Conservation (phyloP, 1,140 invertebrate species). For the Bombus cullumanus region DNA sequence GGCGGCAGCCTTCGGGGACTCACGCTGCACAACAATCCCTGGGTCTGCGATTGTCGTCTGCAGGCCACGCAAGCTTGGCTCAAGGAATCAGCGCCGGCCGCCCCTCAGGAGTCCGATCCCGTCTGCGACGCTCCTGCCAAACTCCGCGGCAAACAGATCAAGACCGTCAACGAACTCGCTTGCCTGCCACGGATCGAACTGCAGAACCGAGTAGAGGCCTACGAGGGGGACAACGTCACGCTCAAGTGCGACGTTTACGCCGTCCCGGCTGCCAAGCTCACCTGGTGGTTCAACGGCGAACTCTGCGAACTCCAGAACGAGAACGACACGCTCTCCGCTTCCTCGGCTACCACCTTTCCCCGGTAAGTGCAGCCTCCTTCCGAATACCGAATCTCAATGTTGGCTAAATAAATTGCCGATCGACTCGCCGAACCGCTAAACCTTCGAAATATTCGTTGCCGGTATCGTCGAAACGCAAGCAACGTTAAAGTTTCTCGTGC, state of each 20-base stretch:
- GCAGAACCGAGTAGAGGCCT: constrained; percentile 84
- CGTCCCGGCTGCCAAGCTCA: constrained; percentile 89
- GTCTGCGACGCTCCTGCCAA: constrained; percentile 88
- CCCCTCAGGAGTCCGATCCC: constrained; percentile 85
- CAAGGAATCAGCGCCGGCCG: constrained; percentile 86
- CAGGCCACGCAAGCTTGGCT: constrained; percentile 91
- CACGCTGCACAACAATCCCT: constrained; percentile 93
- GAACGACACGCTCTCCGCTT: constrained; percentile 71
- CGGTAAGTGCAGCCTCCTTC: constrained; percentile 17
- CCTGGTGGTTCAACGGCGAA: constrained; percentile 92
- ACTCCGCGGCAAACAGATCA: constrained; percentile 87
- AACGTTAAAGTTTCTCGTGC: background rate
- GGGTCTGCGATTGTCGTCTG: constrained; percentile 93
- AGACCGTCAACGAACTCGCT: constrained; percentile 90
- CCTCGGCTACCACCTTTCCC: constrained; percentile 26
- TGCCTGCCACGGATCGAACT: constrained; percentile 91
- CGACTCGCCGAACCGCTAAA: background rate
- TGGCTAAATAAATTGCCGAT: background rate
- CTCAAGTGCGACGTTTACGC: constrained; percentile 90
- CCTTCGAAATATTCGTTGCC: too few species aligned
- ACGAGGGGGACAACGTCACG: constrained; percentile 90
- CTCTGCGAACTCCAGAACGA: constrained; percentile 76
- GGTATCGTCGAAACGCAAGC: background rate
- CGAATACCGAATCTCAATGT: background rate
- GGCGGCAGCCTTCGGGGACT: constrained; percentile 89